These are phyloP conservation scores for Ypsolopha scabrella DNA, from an alignment of 2,888 invertebrate genomes.

Conservation along the genomic window DNA sequence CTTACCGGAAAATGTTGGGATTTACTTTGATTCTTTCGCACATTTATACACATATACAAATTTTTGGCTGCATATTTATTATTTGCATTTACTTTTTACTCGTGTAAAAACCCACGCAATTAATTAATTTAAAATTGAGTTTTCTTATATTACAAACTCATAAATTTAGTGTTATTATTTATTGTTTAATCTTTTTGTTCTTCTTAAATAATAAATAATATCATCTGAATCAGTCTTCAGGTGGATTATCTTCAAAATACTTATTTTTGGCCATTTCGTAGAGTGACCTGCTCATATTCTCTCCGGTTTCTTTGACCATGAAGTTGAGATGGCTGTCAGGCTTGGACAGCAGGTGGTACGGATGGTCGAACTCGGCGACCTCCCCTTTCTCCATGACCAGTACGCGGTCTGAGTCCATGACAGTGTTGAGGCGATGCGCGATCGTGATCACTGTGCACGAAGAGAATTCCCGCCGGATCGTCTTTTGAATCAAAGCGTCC, in stretches of 20 bases:
- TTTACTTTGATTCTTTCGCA: no score
- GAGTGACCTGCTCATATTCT: constrained; percentile 60
- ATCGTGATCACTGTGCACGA: constrained; percentile 90
- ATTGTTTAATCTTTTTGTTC: no score
- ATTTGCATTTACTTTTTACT: no score
- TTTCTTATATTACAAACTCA: no score
- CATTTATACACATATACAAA: no score
- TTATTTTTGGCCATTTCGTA: constrained; percentile 57
- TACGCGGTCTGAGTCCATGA: constrained; percentile 90
- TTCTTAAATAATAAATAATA: no score
- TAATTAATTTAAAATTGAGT: no score
- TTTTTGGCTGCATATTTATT: no score
- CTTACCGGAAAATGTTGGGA: no score
- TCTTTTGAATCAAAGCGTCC: constrained; percentile 85
- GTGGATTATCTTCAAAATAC: constrained; percentile 20
- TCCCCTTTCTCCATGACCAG: constrained; percentile 73
- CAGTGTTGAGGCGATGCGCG: constrained; percentile 92
- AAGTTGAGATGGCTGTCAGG: constrained; percentile 63
- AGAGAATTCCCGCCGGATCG: constrained; percentile 82
- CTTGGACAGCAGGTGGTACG: constrained; percentile 66
- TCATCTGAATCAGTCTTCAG: no score
- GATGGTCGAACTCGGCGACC: constrained; percentile 75
- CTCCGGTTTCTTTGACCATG: constrained; percentile 73
- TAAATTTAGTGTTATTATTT: no score
- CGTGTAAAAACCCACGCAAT: no score